Percentiles rank a stretch among this genome's conserved stretches.
Evolutionary conservation across 2,797 vertebrate genomes (phyloP).

Genomic region (Trachops cirrhosus): DNA sequence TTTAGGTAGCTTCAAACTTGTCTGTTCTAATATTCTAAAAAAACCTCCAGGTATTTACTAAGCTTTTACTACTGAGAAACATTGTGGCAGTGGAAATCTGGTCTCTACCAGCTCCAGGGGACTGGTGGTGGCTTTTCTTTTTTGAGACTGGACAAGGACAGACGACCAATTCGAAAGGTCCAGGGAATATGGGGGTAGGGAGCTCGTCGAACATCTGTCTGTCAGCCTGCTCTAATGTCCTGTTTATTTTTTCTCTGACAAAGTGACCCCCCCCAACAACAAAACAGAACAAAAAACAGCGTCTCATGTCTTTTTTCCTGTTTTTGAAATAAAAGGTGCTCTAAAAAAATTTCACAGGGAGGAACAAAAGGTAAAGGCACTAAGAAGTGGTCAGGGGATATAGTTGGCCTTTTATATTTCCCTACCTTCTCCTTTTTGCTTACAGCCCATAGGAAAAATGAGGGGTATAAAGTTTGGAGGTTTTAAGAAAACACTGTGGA

Average conservation of each 20-base stretch:
- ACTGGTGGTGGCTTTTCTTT: slow-evolving; percentile 19
- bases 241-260: neutral
- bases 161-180: neutral
- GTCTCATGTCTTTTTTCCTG: neutral
- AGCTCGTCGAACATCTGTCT: neutral
- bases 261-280: neutral
- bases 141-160: neutral
- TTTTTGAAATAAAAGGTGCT: slow-evolving; percentile 15
- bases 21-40: slow-evolving; percentile 17
- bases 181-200: neutral
- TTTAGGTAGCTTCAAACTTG: slow-evolving; percentile 32
- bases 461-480: neutral
- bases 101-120: neutral
- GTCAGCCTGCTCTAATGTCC: neutral
- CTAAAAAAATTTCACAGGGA: neutral
- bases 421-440: neutral
- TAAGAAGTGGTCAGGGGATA: neutral
- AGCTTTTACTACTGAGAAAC: slow-evolving; percentile 25
- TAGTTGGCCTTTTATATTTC: neutral
- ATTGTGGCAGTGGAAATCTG: neutral
- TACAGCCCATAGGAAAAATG: slow-evolving; percentile 5
- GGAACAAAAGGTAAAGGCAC: neutral
- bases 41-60: neutral
- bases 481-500: neutral
- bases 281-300: neutral